These are phyloP conservation scores for Agonopterix subpropinquella DNA, from an alignment of 2,888 invertebrate genomes.

Conservation along the genomic window DNA sequence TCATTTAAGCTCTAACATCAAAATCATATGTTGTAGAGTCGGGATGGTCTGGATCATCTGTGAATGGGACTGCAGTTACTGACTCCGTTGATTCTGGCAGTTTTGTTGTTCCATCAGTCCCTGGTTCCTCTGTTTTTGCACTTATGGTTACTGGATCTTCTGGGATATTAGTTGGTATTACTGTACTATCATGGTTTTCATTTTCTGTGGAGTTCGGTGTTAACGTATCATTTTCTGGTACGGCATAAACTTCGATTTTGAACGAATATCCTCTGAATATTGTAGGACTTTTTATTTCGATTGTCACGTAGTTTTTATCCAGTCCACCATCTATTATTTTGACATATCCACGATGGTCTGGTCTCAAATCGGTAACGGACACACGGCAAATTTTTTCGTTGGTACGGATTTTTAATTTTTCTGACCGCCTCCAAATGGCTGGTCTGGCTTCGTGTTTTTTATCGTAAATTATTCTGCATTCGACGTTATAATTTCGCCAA, in stretches of 20 bases:
- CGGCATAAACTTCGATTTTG: slow-evolving; percentile 43
- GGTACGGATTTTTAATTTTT: slow-evolving; percentile 41
- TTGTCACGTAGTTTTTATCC: slow-evolving; percentile 48
- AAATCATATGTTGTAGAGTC: no score
- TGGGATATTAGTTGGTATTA: no score
- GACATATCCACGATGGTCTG: slow-evolving; percentile 55
- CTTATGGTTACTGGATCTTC: no score
- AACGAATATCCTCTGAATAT: slow-evolving; percentile 55
- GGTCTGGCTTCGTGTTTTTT: slow-evolving; percentile 48
- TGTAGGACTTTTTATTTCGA: slow-evolving; percentile 58
- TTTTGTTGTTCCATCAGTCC: no score
- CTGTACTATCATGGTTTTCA: no score
- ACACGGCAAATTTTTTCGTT: slow-evolving; percentile 46
- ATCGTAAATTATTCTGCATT: slow-evolving; percentile 44
- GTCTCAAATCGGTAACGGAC: slow-evolving; percentile 45
- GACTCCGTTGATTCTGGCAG: no score
- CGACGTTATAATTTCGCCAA: slow-evolving; percentile 23
- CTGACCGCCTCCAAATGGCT: slow-evolving; percentile 45
- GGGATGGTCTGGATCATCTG: no score
- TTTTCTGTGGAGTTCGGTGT: no score
- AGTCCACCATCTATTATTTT: slow-evolving; percentile 50
- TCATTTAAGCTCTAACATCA: no score
- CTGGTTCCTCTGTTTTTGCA: no score
- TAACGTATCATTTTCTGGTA: slow-evolving; percentile 12
- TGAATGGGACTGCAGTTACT: no score